Evolutionary conservation across 2,797 vertebrate species (phyloP), one percentile per base, ranked within the genome.

Genomic region (Poeciliopsis turneri): DNA sequence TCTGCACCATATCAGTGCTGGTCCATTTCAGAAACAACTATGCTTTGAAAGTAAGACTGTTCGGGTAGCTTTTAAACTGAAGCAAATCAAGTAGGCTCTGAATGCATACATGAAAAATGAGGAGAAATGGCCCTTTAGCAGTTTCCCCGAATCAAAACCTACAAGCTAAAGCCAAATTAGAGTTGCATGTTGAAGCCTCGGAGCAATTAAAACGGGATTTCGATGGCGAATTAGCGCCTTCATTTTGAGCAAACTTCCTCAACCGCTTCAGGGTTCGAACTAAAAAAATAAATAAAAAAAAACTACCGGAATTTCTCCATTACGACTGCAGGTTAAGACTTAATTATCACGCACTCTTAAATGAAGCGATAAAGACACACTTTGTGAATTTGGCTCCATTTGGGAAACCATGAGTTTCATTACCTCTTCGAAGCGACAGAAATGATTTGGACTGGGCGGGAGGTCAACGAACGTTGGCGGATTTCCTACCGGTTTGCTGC

Each of bases 341-440:
- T n/a, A 41, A 69, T 69, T n/a, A 13, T 69, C 43, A 28, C 25
- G 39, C 6, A 8, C 45, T 13, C 15, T 45, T 15, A 70, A 45
- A n/a, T 69, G 39, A 70, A 25, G 13, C 8, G 25, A 28, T 43
- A 43, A 5, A 39, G 11, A 68, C 3, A 68, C 6, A 0, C 6
- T 43, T 28, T n/a, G 43, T 70, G 6, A 13, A 9, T 25, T n/a
- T 43, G 7, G 68, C 66, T 12, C 10, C 4, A 7, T 36, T 28
- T 59, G 23, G 33, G 33, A 49, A n/a, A 30, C 33, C 45, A 70
- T 15, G 18, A 51, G 70, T 30, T 75, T 1, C 13, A 15, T 80
- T 77, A 84, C 78, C 78, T 77, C 64, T 18, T 71, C 4, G 16
- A 51, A 28, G n/a, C 28, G 23, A 73, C 23, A 47, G 41, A 74